Percentiles rank a stretch among this genome's conserved stretches.
Conservation (phyloP, 1,140 invertebrate genomes). For the Neodiprion pinetum region DNA sequence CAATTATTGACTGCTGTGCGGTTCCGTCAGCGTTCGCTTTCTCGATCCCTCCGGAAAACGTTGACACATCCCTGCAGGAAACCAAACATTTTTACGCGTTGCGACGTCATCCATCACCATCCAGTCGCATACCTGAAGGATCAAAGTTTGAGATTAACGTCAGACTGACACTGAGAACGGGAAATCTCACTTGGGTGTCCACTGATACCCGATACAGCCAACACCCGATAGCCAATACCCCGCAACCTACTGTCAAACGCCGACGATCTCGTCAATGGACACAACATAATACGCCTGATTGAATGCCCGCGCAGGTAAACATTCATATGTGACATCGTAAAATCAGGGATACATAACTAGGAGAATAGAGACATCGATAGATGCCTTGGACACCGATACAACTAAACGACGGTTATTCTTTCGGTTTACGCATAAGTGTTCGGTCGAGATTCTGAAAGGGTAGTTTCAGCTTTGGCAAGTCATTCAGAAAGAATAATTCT, state of each 20-base stretch:
- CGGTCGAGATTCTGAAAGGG: neutral
- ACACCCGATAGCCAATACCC: neutral
- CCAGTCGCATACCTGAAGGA: neutral
- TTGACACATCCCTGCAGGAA: too few relatives aligned
- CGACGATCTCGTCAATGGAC: neutral
- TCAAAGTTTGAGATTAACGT: neutral
- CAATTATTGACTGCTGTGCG: neutral
- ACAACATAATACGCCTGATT: constrained; percentile 13
- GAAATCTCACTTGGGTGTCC: too few relatives aligned
- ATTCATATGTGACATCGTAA: neutral
- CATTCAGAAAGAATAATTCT: too few relatives aligned
- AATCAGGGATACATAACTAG: too few relatives aligned
- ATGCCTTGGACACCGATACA: neutral
- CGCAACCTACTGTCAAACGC: neutral
- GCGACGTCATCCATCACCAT: constrained; percentile 7
- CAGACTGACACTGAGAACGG: neutral
- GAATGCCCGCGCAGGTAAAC: neutral
- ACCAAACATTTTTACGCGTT: neutral
- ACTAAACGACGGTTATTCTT: too few relatives aligned
- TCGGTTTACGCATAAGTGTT: neutral
- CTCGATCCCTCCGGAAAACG: too few relatives aligned
- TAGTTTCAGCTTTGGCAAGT: too few relatives aligned
- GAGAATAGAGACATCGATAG: neutral
- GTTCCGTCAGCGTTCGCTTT: too few relatives aligned
- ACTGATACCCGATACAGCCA: too few relatives aligned